Evolutionary conservation across 1,140 invertebrate genomes (phyloP), one percentile per base, ranked within the genome.

Genomic region (Nasonia longicornis): DNA sequence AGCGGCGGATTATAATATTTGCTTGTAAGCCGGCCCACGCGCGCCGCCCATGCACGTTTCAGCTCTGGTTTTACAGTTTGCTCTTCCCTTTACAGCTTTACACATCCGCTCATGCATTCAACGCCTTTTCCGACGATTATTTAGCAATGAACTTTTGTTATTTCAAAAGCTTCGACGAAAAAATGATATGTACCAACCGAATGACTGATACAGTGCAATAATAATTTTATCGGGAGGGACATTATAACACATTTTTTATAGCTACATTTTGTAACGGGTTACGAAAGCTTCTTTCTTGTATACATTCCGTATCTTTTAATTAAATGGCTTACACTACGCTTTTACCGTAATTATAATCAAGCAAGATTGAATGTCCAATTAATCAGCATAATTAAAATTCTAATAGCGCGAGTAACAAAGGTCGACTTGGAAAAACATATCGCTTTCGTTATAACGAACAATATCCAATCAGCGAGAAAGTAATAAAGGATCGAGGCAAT

Each of bases 41-140:
- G 2, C 64, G 14, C 45, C 58, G 58, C 71, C 69, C 71, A 80
- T 48, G 70, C 58, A n/a, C n/a, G 29, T 74, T 74, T 73, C 35
- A 69, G 20, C 26, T 77, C 64, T 69, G 38, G 12, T 77, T 77
- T 77, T 31, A 77, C 66, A 77, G 66, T 77, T 72, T 52, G 22
- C 11, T 38, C 42, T 77, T 48, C 66, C 3, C 6, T 20, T 67
- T 22, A 69, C 16, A 38, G 42, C 2, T 45, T 35, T 29, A 38
- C 16, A n/a, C 14, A 11, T 38, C 14, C 29, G 16, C 38, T 45
- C 29, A 38, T 45, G 10, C 10, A 72, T 38, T 26, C n/a, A 72
- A 12, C 14, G 42, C 2, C 38, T 38, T 72, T 38, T 11, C 16
- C 42, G 45, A 45, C 3, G 16, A 45, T 72, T 10, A 26, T 72